Evolutionary conservation across 2,888 invertebrate genomes (phyloP), one percentile per base, ranked within the genome.

Genomic region (Cerceris ruficornis): DNA sequence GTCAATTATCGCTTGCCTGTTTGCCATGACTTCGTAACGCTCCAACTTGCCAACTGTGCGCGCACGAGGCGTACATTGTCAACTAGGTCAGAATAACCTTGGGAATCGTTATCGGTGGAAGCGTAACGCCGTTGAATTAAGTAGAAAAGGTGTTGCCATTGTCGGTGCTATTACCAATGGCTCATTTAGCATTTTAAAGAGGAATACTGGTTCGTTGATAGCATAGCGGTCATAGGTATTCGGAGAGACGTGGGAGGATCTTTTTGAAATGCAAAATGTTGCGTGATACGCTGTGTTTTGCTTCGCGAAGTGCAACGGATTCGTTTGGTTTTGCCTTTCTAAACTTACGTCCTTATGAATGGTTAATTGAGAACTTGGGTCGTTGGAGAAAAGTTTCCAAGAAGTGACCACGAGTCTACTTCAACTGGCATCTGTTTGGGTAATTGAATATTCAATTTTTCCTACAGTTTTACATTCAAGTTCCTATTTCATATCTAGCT

Each of bases 1-100:
- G 82, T 69, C 84, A 84, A 84, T 85, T 85, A 85, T 77, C 82
- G 54, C 41, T 67, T 69, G 65, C 69, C 78, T 82, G 78, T 79
- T 79, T 81, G 67, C 59, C 69, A 58, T 41, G 75, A 76, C 85
- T 83, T 84, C 84, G 81, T 77, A 86, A 84, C 68, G 41, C 55
- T n/a, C 60, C 54, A 14, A 66, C 58, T 41, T 46, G 65, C 46
- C 28, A 73, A n/a, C 49, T 59, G 42, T 64, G 7, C 39, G 59
- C 69, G 59, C 49, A 57, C 15, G 68, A 69, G 64, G 57, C 66
- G 57, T 52, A 58, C 41, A 50, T 65, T 69, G 73, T 83, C 77
- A 85, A 85, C 66, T 81, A 65, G 83, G 75, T 77, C 80, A 71
- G 59, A 15, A 54, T 72, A 67, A 74, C 85, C 84, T 81, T 85